These are phyloP conservation scores for Pristionchus maxplancki DNA, from an alignment of 2,888 invertebrate genomes.

Conservation along the genomic window DNA sequence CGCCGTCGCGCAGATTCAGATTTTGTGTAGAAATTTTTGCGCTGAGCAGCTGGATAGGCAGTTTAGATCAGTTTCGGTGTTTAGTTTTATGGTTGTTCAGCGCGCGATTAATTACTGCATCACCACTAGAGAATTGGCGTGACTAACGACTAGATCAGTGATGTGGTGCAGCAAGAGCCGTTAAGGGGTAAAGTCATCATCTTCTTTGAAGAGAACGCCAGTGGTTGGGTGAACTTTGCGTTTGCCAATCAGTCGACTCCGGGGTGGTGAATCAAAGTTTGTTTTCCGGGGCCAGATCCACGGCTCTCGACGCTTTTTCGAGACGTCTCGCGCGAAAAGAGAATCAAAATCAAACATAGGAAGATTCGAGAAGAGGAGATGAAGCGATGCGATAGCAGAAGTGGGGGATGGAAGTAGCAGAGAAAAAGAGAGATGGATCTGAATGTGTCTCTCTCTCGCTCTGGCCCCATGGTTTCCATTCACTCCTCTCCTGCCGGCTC, in stretches of 20 bases:
- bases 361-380: conserved; percentile 29
- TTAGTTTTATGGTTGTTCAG: neutral
- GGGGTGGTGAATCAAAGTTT: neutral
- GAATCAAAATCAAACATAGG: neutral
- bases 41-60: neutral
- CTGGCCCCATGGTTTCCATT: conserved; percentile 24
- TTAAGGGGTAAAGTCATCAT: neutral
- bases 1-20: conserved; percentile 31
- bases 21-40: conserved; percentile 51
- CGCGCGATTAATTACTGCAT: neutral
- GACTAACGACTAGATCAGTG: conserved; percentile 14
- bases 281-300: neutral
- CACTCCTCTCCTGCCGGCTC: too few relatives aligned
- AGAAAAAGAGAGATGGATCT: neutral
- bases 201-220: neutral
- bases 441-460: neutral
- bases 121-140: neutral
- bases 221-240: neutral
- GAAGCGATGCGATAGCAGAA: neutral
- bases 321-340: neutral
- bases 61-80: conserved; percentile 1
- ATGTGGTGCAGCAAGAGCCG: neutral
- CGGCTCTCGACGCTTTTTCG: conserved; percentile 10
- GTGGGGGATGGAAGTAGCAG: too few relatives aligned
- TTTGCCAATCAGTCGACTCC: neutral